A percentile compares a stretch with the other conserved stretches of the same genome.
phyloP scores from a whole-genome alignment of 1,140 invertebrate genomes.

The Rhizoglyphus robini region DNA sequence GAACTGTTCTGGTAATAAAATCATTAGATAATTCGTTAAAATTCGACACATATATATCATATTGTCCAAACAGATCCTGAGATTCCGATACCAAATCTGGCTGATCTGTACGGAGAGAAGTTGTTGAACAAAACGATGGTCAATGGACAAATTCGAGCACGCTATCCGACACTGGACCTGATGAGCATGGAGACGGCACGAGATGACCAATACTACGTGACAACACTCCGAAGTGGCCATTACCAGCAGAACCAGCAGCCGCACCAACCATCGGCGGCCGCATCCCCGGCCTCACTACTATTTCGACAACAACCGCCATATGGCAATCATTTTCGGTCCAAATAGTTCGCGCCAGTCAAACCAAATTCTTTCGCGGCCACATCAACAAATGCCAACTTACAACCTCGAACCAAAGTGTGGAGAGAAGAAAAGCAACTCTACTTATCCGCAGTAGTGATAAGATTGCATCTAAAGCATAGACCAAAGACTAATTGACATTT shows the following conservation, averaged over 20 bases:
- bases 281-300: background rate
- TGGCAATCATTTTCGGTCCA: background rate
- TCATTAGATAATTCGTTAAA: background rate
- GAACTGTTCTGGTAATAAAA: slow-evolving; percentile 19
- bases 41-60: background rate
- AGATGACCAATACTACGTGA: background rate
- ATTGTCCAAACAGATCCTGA: background rate
- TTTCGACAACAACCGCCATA: background rate
- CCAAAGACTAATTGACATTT: too few species aligned
- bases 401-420: too few species aligned
- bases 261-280: background rate
- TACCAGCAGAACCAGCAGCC: background rate
- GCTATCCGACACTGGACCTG: slow-evolving; percentile 12
- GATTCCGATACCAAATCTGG: slow-evolving; percentile 14
- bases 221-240: background rate
- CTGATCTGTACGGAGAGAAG: slow-evolving; percentile 5
- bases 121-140: background rate
- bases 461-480: too few species aligned
- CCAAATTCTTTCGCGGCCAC: too few species aligned
- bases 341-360: background rate
- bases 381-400: too few species aligned
- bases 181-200: slow-evolving; percentile 1
- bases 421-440: too few species aligned
- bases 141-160: background rate
- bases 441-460: too few species aligned